Base-by-base conservation (phyloP, 2,888 invertebrate genomes). In the Caenorhabditis virilis region DNA sequence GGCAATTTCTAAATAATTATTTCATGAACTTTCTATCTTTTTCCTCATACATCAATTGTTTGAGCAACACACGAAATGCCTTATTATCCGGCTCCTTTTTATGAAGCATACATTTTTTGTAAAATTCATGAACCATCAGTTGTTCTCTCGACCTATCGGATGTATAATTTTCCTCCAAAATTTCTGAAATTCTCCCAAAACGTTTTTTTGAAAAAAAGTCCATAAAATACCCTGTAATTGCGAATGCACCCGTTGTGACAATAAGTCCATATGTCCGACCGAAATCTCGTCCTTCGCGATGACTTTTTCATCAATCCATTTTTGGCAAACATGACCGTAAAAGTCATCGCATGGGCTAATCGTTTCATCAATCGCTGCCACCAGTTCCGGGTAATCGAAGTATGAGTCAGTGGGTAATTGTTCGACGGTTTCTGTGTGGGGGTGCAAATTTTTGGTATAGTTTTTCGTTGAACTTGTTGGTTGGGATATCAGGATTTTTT, bases 191-290 rank as follows among this genome's bases (percentile, higher is more conserved):
- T 30, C 13, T 30, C 13, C 13, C 11, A 36, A 36, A 15, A 15
- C n/a, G 20, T 43, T 5, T 43, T 3, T 43, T 27, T 7, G 2
- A 6, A 13, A 25, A 11, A n/a, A 2, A 18, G 23, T n/a, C 13
- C 7, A 23, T 3, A 4, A 23, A 43, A 23, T n/a, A 45, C 45
- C 45, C 30, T 45, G 45, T 15, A 47, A 35, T 35, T 47, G 47
- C 7, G 13, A 22, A 22, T 33, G 33, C 3, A 47, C 47, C 22
- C 22, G 25, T 30, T 47, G 33, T 20, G 47, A n/a, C 15, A 47
- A 22, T 13, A 47, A 11, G 35, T 47, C 47, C 47, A 47, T 47
- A n/a, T 47, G 47, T 20, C 47, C 47, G n/a, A 47, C n/a, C 2
- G 47, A 33, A 4, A 35, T 47, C n/a, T 47, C 47, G 35, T 47